Base-by-base conservation (phyloP, 1,140 invertebrate genomes). In the Drosophila micromelanica region DNA sequence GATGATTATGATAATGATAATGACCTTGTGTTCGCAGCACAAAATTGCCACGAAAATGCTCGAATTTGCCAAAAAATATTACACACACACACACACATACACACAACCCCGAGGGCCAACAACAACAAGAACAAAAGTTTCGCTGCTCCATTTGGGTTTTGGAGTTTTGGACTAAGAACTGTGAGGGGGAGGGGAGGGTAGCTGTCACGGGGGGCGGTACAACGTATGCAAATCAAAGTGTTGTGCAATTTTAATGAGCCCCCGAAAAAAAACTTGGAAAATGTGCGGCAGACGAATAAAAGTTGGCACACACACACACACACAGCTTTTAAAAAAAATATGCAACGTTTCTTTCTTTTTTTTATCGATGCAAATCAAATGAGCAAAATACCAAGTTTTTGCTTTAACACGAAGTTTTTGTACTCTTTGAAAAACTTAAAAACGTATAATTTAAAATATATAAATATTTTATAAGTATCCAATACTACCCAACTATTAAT, bases 241-340 rank as follows among this genome's bases (percentile, higher is more conserved):
- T 85, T 80, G 81, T 85, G 80, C 80, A 85, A 85, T 85, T 85
- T 85, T 85, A 86, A 85, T 85, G 80, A 85, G 77, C 76, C 20
- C 49, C n/a, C 42, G 1, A 35, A 42, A 42, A 40, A 40, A 37
- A 55, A 63, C 74, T 71, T 71, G 72, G 54, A 71, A 82, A 68
- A 55, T 55, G 67, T 46, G 59, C 32, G 65, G 15, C 37, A 60
- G 42, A 8, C 42, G 9, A 57, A 45, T 32, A 60, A 54, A 63
- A 48, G 30, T 52, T 20, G 12, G 17, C 42, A 59, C 20, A 15
- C 42, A 6, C 37, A 17, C 35, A 27, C 27, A 27, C 27, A 27
- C 27, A 27, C 49, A 46, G 52, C 63, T 23, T 11, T 45, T 12
- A 49, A 15, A 13, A 7, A 13, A 11, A 35, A 80, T 80, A 74